phyloP scores from a whole-genome alignment of 2,113 vertebrate species.

The Megaptera novaeangliae region DNA sequence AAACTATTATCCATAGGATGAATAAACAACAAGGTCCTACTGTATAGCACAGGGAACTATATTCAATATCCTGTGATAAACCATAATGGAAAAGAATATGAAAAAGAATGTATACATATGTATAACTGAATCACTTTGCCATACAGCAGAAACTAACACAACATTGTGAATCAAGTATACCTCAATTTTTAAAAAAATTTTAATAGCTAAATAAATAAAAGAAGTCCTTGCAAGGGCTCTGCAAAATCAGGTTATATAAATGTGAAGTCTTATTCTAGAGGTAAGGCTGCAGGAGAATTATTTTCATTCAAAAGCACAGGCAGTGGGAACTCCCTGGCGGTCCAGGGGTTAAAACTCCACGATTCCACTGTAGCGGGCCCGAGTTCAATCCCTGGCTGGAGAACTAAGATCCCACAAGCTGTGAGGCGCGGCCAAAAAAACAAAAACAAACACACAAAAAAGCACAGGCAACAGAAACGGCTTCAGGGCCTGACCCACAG shows the following conservation, averaged over 20 bases:
- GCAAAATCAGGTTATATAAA: neutral
- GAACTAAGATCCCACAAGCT: no score
- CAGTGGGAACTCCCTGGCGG: neutral
- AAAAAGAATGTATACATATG: neutral
- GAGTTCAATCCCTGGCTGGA: neutral
- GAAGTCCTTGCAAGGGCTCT: neutral
- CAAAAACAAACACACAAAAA: neutral
- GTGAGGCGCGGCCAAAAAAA: neutral
- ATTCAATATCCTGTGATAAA: neutral
- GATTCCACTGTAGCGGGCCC: neutral
- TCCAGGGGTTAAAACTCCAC: neutral
- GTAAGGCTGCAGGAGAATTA: neutral
- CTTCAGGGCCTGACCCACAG: no score
- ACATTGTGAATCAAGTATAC: neutral
- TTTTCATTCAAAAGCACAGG: neutral
- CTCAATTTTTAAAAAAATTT: neutral
- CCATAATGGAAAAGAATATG: neutral
- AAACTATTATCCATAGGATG: no score
- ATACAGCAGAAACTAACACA: neutral
- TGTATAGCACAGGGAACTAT: no score
- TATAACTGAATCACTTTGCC: neutral
- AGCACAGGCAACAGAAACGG: neutral
- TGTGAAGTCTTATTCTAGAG: neutral
- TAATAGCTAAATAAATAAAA: neutral
- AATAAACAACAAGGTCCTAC: no score